phyloP scores from a whole-genome alignment of 2,113 vertebrate genomes.

The Uropsilus gracilis region DNA sequence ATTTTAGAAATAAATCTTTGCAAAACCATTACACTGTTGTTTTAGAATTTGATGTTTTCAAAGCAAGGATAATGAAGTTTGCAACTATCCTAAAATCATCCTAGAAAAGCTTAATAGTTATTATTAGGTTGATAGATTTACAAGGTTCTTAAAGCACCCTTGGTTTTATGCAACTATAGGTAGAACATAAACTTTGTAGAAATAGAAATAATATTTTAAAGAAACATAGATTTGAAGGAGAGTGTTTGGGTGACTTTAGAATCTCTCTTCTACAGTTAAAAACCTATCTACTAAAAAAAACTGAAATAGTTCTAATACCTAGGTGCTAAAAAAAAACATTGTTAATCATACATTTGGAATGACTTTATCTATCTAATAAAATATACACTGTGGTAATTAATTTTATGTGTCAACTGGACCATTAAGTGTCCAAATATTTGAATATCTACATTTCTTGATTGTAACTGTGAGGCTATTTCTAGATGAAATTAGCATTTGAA shows the following conservation, averaged over 20 bases:
- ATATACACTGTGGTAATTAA: background rate
- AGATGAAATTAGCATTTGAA: background rate
- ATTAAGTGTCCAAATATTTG: background rate
- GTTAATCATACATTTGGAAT: background rate
- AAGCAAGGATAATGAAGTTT: conserved; percentile 43
- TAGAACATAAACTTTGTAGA: background rate
- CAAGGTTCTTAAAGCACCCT: background rate
- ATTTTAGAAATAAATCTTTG: conserved; percentile 50
- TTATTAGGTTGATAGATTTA: conserved; percentile 44
- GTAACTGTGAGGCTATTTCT: background rate
- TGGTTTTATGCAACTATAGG: background rate
- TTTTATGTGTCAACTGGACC: background rate
- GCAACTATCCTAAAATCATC: conserved; percentile 26
- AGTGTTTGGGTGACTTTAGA: background rate
- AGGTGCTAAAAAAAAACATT: background rate
- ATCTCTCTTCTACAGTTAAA: background rate
- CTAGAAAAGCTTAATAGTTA: conserved; percentile 2
- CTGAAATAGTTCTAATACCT: background rate
- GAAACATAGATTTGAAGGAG: background rate
- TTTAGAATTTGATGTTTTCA: conserved; percentile 43
- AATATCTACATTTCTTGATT: background rate
- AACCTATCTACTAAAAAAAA: background rate
- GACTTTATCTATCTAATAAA: background rate
- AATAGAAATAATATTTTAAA: background rate
- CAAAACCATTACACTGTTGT: conserved; percentile 42